Percentiles rank a stretch among this genome's conserved stretches.
Conservation (phyloP, 2,888 invertebrate species). For the Conus canariensis region DNA sequence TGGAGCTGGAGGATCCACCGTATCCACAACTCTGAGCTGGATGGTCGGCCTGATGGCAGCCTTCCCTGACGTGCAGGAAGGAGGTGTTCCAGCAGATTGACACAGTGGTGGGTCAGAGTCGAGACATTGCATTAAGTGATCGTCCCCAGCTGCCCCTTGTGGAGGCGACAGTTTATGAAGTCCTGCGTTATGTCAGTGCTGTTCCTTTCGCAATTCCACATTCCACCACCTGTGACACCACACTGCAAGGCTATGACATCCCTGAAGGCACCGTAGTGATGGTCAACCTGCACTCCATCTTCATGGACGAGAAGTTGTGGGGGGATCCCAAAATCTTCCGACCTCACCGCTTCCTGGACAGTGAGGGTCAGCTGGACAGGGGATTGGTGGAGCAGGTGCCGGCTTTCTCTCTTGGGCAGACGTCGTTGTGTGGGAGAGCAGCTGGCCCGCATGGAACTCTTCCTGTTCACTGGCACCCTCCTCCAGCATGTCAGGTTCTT, state of each 20-base stretch:
- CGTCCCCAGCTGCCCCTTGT: constrained; percentile 14
- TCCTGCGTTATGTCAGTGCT: not conserved
- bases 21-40: constrained; percentile 69
- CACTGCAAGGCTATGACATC: constrained; percentile 40
- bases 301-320: constrained; percentile 45
- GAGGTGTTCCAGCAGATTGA: constrained; percentile 67
- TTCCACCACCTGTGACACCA: constrained; percentile 37
- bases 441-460: constrained; percentile 36
- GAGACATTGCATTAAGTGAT: constrained; percentile 60
- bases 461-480: constrained; percentile 33
- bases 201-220: constrained; percentile 32
- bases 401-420: constrained; percentile 44
- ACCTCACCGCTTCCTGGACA: constrained; percentile 46
- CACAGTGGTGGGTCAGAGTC: constrained; percentile 56
- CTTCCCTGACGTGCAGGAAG: constrained; percentile 65
- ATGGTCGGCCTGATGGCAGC: constrained; percentile 65
- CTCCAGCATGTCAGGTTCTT: constrained; percentile 33
- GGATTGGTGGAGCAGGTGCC: constrained; percentile 35
- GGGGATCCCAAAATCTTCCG: constrained; percentile 47
- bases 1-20: constrained; percentile 71
- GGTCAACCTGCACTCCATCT: constrained; percentile 40
- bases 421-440: constrained; percentile 35
- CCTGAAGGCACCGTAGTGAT: constrained; percentile 44
- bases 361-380: constrained; percentile 38
- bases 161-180: constrained; percentile 10